Evolutionary conservation across 2,113 vertebrate genomes (phyloP).

Genomic region (Sinocyclocheilus maitianheensis): DNA sequence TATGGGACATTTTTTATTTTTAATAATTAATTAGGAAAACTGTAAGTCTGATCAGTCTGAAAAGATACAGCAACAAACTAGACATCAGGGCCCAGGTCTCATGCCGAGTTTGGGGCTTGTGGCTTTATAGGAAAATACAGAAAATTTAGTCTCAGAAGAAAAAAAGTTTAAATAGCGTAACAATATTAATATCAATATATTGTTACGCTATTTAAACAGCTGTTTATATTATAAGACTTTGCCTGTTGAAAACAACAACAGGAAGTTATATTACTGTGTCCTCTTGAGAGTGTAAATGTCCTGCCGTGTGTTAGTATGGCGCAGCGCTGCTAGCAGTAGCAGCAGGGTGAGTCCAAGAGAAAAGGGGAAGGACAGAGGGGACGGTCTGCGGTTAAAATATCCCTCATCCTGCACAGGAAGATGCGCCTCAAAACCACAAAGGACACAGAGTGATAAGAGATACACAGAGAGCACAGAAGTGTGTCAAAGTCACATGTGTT

Average conservation of each 20-base stretch:
- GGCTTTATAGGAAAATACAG: no score
- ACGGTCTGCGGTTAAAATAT: slow-evolving; percentile 37
- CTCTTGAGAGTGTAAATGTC: not conserved
- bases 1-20: no score
- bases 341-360: not conserved
- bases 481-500: slow-evolving; percentile 22
- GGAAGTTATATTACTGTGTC: not conserved
- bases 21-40: no score
- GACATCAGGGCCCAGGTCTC: no score
- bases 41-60: no score
- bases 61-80: no score
- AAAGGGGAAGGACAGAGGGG: slow-evolving; percentile 15
- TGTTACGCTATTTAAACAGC: no score
- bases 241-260: not conserved
- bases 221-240: not conserved
- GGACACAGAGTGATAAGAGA: slow-evolving; percentile 25
- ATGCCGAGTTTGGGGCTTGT: no score
- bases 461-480: slow-evolving; percentile 22
- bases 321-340: not conserved
- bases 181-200: no score
- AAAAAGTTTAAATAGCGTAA: no score
- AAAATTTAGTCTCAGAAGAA: no score
- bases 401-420: slow-evolving; percentile 20
- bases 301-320: not conserved
- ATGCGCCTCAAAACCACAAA: slow-evolving; percentile 35